Conservation (phyloP, 2,888 invertebrate species). For the Amphipoea lucens region DNA sequence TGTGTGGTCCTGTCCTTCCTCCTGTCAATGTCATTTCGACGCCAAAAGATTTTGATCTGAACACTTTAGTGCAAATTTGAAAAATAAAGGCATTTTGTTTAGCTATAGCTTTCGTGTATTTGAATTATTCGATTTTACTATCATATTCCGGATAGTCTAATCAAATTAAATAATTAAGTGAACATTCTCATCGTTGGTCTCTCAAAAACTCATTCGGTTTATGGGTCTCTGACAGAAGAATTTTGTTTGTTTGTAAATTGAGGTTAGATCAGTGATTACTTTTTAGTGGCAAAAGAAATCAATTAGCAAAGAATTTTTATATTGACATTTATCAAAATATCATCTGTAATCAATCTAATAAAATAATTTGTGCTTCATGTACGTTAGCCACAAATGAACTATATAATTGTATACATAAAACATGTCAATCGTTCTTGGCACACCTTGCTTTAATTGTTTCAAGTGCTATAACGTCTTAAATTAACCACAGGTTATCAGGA, state of each 20-base stretch:
- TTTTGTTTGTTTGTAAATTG: constrained; percentile 26
- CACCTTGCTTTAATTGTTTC: constrained; percentile 40
- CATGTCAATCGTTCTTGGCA: constrained; percentile 60
- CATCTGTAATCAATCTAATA: neutral
- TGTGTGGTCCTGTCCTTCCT: no score
- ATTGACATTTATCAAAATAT: neutral
- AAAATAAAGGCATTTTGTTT: neutral
- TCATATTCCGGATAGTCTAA: neutral
- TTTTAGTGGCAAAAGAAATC: constrained; percentile 13
- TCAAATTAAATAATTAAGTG: neutral
- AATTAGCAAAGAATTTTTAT: constrained; percentile 4
- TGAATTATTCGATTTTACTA: neutral
- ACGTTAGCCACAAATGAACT: constrained; percentile 4
- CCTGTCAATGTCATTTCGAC: neutral
- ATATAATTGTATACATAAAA: constrained; percentile 27
- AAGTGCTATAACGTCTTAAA: constrained; percentile 47
- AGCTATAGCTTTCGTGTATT: neutral
- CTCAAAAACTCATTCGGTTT: neutral
- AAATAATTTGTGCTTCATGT: constrained; percentile 9
- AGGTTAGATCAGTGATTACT: constrained; percentile 20
- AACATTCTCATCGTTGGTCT: neutral
- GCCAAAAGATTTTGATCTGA: neutral
- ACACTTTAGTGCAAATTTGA: neutral
- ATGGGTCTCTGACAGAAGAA: neutral
- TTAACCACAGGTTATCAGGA: constrained; percentile 60